Base-by-base conservation (phyloP, 2,113 vertebrate species). In the Neogobius melanostomus region DNA sequence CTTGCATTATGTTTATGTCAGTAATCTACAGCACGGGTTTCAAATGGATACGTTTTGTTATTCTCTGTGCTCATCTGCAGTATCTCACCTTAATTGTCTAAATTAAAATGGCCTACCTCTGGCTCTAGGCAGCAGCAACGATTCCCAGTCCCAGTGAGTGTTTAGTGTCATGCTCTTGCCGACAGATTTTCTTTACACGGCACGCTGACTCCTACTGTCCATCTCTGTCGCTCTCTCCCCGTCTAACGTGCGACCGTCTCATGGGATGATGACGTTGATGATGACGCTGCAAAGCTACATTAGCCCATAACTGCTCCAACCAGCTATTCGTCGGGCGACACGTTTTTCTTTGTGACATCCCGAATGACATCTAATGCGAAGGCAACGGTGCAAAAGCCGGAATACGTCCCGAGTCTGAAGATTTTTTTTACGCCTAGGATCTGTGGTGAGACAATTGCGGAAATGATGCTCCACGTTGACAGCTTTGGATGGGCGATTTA, bases 291-390 rank as follows among this genome's bases (percentile, higher is more conserved):
- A 15, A 82, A 43, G 86, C 83, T n/a, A 81, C 81, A 86, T 85
- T 83, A 85, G 81, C 71, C 17, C 17, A 62, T 64, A 61, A 36
- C 44, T 15, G 81, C 67, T 72, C 60, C 76, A 21, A 83, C 82
- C 68, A 76, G 42, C 7, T 64, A 28, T 71, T 7, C 75, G 79
- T 68, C 69, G 16, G 14, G 60, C 69, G 61, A 21, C 72, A 80
- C 28, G 28, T 81, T 86, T 87, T 87, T 63, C 36, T 71, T 64
- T 36, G 28, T 36, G 28, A 4, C 28, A 36, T 79, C 73, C 74
- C 53, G 28, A 51, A 74, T 83, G 68, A 81, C 48, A 72, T 72
- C 57, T 66, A 76, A 86, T 75, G 72, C 61, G 77, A 80, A 72
- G 64, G 44, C 9, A 66, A 56, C 62, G 8, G 53, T 7, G 73